Percentiles rank a stretch among this genome's conserved stretches.
These are phyloP conservation scores for Macrotus californicus DNA, from an alignment of 2,113 vertebrate species.

Conservation along the genomic window DNA sequence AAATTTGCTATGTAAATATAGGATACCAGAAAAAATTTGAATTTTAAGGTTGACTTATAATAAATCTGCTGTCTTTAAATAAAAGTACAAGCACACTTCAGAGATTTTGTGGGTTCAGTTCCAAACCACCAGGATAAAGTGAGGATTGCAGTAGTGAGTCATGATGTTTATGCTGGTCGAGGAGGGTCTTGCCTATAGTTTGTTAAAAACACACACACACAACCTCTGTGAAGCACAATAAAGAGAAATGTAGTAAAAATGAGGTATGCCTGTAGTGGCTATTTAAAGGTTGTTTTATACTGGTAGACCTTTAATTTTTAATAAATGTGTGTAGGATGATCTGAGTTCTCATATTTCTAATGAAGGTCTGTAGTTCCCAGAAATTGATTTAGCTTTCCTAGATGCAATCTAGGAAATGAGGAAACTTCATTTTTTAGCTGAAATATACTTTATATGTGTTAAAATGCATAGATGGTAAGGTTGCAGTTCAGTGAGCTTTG, in stretches of 20 bases:
- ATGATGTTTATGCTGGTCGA: background rate
- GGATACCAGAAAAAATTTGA: background rate
- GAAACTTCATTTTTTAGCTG: background rate
- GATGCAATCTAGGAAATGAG: background rate
- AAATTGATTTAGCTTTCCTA: background rate
- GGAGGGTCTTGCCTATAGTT: background rate
- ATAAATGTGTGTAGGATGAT: background rate
- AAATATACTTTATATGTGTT: background rate
- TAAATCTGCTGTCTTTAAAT: background rate
- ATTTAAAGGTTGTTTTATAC: background rate
- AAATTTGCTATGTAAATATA: background rate
- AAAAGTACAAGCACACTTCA: background rate
- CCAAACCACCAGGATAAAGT: background rate
- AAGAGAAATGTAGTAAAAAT: background rate
- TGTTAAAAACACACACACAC: background rate
- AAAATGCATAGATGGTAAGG: background rate
- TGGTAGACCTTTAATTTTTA: background rate
- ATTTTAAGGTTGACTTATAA: background rate
- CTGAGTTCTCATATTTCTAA: background rate
- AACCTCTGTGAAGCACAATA: background rate
- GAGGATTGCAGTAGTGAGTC: background rate
- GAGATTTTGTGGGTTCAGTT: background rate
- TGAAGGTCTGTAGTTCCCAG: background rate
- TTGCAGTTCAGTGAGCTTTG: background rate
- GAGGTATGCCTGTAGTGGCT: background rate